Conservation (phyloP, 2,797 vertebrate genomes). For the Schizopygopsis pylzovi region DNA sequence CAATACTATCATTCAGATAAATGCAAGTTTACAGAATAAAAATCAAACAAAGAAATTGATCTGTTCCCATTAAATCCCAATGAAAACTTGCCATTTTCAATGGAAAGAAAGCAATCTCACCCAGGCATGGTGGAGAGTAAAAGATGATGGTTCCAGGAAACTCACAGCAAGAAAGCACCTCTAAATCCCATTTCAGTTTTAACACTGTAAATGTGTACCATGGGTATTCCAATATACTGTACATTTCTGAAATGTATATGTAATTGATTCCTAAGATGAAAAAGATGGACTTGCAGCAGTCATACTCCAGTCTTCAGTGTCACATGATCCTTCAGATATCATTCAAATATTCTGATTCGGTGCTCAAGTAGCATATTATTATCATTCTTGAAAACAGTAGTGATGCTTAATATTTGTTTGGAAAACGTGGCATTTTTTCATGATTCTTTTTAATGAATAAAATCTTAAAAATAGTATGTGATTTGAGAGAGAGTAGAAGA, state of each 20-base stretch:
- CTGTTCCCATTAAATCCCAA: conserved; percentile 15
- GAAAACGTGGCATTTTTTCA: no score
- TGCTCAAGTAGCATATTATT: no score
- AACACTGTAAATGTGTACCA: conserved; percentile 4
- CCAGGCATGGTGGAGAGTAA: conserved; percentile 6
- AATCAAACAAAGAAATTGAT: conserved; percentile 13
- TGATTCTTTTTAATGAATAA: no score
- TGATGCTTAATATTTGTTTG: no score
- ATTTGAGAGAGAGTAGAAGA: no score
- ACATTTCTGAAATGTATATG: not conserved
- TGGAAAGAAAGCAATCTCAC: conserved; percentile 39
- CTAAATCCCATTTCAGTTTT: not conserved
- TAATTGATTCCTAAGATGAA: not conserved
- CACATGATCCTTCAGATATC: no score
- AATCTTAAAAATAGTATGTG: no score
- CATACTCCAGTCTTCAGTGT: no score
- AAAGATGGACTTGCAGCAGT: not conserved
- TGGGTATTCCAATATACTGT: not conserved
- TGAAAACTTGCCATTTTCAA: conserved; percentile 27
- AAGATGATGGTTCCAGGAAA: conserved; percentile 18
- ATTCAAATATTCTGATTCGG: no score
- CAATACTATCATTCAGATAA: conserved; percentile 19
- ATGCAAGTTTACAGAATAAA: not conserved
- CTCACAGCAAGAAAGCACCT: not conserved
- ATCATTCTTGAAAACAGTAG: no score